A percentile compares a stretch with the other conserved stretches of the same genome.
Evolutionary conservation across 2,888 invertebrate genomes (phyloP).

Genomic region (Abrostola tripartita): DNA sequence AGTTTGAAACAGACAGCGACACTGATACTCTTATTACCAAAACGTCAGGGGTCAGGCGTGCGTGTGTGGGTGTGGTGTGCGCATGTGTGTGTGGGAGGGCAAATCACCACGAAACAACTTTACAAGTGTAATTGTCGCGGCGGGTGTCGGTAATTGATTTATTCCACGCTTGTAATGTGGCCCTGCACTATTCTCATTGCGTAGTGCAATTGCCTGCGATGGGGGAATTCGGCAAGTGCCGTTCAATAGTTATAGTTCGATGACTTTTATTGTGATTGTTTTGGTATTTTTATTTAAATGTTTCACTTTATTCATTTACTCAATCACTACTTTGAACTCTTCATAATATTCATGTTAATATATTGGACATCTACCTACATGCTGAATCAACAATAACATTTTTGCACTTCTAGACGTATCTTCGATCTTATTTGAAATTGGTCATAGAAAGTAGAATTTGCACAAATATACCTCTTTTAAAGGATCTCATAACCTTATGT

Average conservation of each 20-base stretch:
- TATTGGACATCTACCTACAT: too few species aligned
- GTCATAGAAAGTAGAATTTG: neutral
- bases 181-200: constrained; percentile 55
- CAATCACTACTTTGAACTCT: neutral
- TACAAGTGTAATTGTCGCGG: constrained; percentile 81
- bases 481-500: constrained; percentile 27
- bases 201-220: constrained; percentile 51
- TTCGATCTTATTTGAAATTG: neutral
- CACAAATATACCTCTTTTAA: constrained; percentile 19
- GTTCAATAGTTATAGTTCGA: constrained; percentile 40
- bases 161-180: constrained; percentile 64
- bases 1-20: constrained; percentile 77
- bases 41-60: constrained; percentile 70
- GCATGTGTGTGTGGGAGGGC: constrained; percentile 62
- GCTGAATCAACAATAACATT: too few species aligned
- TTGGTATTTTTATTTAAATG: constrained; percentile 1
- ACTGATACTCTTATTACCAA: constrained; percentile 77
- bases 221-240: constrained; percentile 56
- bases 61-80: constrained; percentile 52
- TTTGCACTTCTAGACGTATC: too few species aligned
- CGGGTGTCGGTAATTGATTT: constrained; percentile 83
- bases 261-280: constrained; percentile 41
- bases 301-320: neutral
- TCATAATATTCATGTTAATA: neutral
- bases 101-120: constrained; percentile 78